Conservation (phyloP, 1,140 invertebrate genomes). For the Eupeodes corollae region DNA sequence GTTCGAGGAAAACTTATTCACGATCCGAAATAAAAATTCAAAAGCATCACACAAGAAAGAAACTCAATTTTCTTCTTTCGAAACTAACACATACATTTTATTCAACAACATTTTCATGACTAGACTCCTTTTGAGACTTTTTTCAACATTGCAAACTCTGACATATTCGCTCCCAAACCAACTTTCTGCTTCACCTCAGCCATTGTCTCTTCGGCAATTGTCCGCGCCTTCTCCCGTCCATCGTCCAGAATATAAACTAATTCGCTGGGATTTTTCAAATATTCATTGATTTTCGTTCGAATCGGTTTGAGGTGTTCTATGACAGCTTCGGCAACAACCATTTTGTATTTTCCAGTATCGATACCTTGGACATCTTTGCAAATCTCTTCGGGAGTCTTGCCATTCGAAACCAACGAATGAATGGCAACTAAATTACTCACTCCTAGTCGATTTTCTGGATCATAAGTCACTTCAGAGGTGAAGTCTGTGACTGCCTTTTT, state of each 20-base stretch:
- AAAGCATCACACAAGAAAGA: too few relatives aligned
- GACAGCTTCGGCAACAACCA: conserved; percentile 59
- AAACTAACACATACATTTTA: too few relatives aligned
- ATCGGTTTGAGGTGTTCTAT: conserved; percentile 64
- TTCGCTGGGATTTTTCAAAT: conserved; percentile 50
- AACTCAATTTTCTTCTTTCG: too few relatives aligned
- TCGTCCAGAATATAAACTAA: conserved; percentile 54
- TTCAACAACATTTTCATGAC: too few relatives aligned
- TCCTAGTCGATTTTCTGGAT: conserved; percentile 65
- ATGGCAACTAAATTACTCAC: conserved; percentile 82
- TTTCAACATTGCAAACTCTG: not conserved
- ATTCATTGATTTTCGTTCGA: conserved; percentile 45
- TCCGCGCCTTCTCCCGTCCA: conserved; percentile 57
- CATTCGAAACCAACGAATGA: conserved; percentile 59
- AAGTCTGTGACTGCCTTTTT: conserved; percentile 90
- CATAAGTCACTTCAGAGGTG: conserved; percentile 70
- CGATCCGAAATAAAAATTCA: too few relatives aligned
- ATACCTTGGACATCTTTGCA: conserved; percentile 53
- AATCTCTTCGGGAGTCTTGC: conserved; percentile 57
- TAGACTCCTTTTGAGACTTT: too few relatives aligned
- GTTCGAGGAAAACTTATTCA: too few relatives aligned
- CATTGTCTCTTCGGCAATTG: conserved; percentile 57
- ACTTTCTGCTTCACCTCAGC: conserved; percentile 54
- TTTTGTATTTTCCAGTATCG: conserved; percentile 74
- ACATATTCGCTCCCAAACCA: conserved; percentile 38